These are phyloP conservation scores for Lasioglossum pauxillum DNA, from an alignment of 2,888 invertebrate genomes.

Conservation along the genomic window DNA sequence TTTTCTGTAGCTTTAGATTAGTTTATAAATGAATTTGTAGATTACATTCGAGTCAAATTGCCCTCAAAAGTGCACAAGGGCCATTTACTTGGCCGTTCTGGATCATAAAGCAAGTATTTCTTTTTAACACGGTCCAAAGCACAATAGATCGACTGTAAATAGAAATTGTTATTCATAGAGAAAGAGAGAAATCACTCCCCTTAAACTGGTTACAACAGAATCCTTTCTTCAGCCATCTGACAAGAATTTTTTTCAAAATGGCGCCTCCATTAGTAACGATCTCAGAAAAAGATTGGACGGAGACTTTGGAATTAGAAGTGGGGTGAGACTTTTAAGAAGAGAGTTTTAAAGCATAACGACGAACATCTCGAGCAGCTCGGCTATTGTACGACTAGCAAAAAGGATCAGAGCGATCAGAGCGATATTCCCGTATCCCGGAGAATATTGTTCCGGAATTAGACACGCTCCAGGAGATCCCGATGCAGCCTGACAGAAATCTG, in stretches of 20 bases:
- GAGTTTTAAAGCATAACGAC: neutral
- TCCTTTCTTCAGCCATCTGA: neutral
- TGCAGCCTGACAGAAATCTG: conserved; percentile 44
- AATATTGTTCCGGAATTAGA: conserved; percentile 61
- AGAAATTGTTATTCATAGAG: neutral
- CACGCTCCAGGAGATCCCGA: conserved; percentile 52
- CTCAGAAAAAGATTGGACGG: neutral
- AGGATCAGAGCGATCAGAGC: neutral
- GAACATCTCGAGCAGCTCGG: neutral
- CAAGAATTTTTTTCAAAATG: neutral
- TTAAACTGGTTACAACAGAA: neutral
- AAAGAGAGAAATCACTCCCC: neutral
- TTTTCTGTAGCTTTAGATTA: neutral
- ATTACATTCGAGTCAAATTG: neutral
- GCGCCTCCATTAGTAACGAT: neutral
- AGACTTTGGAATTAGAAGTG: neutral
- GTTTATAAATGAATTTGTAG: neutral
- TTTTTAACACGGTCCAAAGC: neutral
- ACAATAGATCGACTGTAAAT: neutral
- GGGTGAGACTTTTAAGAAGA: neutral
- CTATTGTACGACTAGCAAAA: neutral
- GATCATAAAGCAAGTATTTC: neutral
- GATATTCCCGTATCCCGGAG: conserved; percentile 18
- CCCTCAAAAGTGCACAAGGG: neutral
- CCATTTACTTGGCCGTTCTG: neutral